Conservation (phyloP, 2,888 invertebrate species). For the Pasiphila rectangulata region DNA sequence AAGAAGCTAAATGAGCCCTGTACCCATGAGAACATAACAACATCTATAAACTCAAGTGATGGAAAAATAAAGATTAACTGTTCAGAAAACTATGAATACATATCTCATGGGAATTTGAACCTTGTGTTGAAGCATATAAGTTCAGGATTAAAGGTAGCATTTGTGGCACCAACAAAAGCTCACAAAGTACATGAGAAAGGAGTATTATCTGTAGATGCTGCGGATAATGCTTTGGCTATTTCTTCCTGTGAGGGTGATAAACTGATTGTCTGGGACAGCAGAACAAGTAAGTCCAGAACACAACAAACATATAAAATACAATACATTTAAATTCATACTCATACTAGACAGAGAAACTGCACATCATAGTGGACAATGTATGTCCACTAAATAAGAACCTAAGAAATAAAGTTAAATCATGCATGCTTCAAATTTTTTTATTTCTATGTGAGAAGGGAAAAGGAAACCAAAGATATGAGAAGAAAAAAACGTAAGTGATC, state of each 20-base stretch:
- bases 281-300: slow-evolving; percentile 69
- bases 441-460: too few species aligned
- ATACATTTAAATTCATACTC: too few species aligned
- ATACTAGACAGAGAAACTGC: too few species aligned
- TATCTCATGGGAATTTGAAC: slow-evolving; percentile 62
- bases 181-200: slow-evolving; percentile 71
- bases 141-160: slow-evolving; percentile 68
- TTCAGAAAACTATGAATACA: slow-evolving; percentile 62
- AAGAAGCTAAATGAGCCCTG: slow-evolving; percentile 66
- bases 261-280: slow-evolving; percentile 83
- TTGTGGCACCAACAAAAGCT: slow-evolving; percentile 74
- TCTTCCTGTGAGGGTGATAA: slow-evolving; percentile 82
- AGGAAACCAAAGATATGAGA: too few species aligned
- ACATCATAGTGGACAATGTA: too few species aligned
- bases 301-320: too few species aligned
- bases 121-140: slow-evolving; percentile 67
- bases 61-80: slow-evolving; percentile 66
- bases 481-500: too few species aligned
- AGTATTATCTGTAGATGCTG: slow-evolving; percentile 77
- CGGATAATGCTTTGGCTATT: slow-evolving; percentile 82
- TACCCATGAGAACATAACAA: slow-evolving; percentile 63
- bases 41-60: slow-evolving; percentile 52
- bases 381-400: too few species aligned
- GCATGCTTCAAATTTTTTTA: too few species aligned
- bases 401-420: too few species aligned